A percentile compares a stretch with the other conserved stretches of the same genome.
phyloP scores from a whole-genome alignment of 2,888 invertebrate species.

The Zaprionus bogoriensis region DNA sequence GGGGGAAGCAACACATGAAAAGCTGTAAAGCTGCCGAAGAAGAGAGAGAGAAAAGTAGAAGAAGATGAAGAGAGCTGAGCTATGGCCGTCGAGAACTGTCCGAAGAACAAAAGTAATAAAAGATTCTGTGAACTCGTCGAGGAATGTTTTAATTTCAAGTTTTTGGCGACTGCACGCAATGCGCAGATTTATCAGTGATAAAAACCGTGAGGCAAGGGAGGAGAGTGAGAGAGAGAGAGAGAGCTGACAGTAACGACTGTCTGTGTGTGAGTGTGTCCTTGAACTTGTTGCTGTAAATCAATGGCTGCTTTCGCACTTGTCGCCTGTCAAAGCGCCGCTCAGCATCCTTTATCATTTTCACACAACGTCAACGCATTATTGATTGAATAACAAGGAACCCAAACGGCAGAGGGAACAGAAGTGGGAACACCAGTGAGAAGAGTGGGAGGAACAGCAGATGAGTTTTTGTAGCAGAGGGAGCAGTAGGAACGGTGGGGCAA shows the following conservation, averaged over 20 bases:
- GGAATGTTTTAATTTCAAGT: constrained; percentile 76
- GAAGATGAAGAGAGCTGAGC: background rate
- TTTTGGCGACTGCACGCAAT: constrained; percentile 33
- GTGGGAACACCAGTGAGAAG: too few species aligned
- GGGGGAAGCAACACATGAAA: too few species aligned
- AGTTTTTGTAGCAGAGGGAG: background rate
- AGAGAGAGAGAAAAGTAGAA: background rate
- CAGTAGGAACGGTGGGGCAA: background rate
- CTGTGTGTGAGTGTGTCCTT: constrained; percentile 38
- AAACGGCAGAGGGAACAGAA: background rate
- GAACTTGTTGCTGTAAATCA: constrained; percentile 46
- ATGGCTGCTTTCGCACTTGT: constrained; percentile 18
- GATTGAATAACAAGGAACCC: constrained; percentile 50
- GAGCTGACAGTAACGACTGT: constrained; percentile 39
- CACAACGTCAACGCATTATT: constrained; percentile 59
- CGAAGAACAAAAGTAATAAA: constrained; percentile 21
- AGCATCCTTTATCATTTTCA: constrained; percentile 65
- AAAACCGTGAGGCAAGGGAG: background rate
- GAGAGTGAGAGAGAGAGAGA: constrained; percentile 29
- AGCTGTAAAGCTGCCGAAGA: background rate
- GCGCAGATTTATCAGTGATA: constrained; percentile 38
- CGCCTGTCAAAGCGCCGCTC: constrained; percentile 11
- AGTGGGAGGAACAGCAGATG: too few species aligned
- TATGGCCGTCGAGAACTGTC: constrained; percentile 3
- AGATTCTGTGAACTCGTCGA: constrained; percentile 30